These are phyloP conservation scores for Brachionus plicatilis DNA, from an alignment of 1,140 invertebrate species.

Conservation along the genomic window DNA sequence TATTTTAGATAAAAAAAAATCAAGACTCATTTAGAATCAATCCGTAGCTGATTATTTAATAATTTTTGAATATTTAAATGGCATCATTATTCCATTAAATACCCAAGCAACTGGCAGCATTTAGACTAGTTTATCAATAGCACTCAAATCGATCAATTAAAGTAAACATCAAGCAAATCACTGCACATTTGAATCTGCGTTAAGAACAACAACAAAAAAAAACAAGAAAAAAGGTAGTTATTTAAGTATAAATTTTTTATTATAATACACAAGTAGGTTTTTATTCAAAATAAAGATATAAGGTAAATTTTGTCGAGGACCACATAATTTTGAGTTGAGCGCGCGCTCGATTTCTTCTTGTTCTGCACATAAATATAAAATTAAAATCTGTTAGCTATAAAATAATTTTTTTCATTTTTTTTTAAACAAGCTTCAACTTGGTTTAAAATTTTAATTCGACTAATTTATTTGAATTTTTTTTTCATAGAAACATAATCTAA, in stretches of 20 bases:
- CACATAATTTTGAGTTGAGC: neutral
- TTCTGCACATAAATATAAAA: neutral
- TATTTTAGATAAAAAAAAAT: neutral
- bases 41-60: neutral
- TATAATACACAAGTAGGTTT: neutral
- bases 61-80: neutral
- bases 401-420: neutral
- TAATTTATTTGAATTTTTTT: slow-evolving; percentile 15
- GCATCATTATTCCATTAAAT: neutral
- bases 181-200: neutral
- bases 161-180: neutral
- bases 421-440: neutral
- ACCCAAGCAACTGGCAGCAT: neutral
- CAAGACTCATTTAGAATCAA: neutral
- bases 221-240: neutral
- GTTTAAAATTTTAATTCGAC: neutral
- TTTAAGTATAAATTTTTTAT: neutral
- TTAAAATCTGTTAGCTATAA: neutral
- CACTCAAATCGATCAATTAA: neutral
- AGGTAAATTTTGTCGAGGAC: neutral
- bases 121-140: neutral
- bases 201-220: neutral
- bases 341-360: neutral
- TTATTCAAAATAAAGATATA: neutral
- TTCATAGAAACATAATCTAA: neutral